phyloP scores from a whole-genome alignment of 2,888 invertebrate species.

The Druceiella hillmani region DNA sequence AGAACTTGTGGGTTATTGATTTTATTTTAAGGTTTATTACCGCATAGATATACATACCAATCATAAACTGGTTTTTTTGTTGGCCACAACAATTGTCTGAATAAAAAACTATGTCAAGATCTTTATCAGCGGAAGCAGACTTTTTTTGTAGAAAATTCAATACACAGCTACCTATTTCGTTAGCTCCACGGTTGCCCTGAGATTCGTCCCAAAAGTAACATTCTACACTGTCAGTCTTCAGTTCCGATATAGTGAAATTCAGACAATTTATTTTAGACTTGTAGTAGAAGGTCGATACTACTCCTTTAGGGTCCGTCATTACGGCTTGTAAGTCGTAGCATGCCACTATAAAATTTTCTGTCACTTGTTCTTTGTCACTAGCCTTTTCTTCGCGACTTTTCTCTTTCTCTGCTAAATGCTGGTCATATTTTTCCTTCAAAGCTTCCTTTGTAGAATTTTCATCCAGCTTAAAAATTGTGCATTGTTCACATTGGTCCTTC shows the following conservation, averaged over 20 bases:
- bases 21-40: conserved; percentile 11
- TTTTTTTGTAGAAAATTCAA: conserved; percentile 9
- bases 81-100: too few relatives aligned
- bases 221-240: conserved; percentile 6
- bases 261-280: conserved; percentile 11
- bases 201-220: conserved; percentile 13
- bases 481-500: too few relatives aligned
- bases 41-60: conserved; percentile 16
- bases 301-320: conserved; percentile 17
- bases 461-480: too few relatives aligned
- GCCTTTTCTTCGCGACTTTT: too few relatives aligned
- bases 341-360: too few relatives aligned
- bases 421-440: too few relatives aligned
- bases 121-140: too few relatives aligned
- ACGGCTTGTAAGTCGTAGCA: conserved; percentile 19
- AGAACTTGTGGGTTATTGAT: conserved; percentile 11
- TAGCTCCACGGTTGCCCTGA: conserved; percentile 15
- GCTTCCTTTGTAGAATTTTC: too few relatives aligned
- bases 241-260: conserved; percentile 12
- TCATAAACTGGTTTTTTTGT: conserved; percentile 21
- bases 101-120: too few relatives aligned
- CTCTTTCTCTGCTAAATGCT: too few relatives aligned
- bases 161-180: conserved; percentile 18
- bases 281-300: conserved; percentile 15
- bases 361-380: too few relatives aligned